Conservation (phyloP, 1,140 invertebrate species). For the Sycophaga agraensis region DNA sequence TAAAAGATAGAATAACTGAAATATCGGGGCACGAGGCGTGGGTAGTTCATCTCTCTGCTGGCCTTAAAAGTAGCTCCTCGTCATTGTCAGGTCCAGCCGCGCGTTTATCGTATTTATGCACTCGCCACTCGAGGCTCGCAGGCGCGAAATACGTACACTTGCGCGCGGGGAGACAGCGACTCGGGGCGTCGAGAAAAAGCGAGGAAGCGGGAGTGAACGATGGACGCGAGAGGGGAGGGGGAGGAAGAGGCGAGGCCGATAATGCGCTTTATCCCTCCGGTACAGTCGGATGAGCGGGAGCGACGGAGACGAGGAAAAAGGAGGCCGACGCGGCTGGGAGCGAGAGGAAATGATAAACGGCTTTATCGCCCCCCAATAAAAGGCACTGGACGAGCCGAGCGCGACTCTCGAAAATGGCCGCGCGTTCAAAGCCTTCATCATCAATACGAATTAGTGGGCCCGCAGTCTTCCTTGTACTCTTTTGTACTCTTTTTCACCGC, state of each 20-base stretch:
- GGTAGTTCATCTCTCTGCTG: no score
- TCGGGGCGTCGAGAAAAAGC: not conserved
- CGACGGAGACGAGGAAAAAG: not conserved
- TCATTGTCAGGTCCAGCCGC: not conserved
- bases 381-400: not conserved
- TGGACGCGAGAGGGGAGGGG: not conserved
- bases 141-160: no score
- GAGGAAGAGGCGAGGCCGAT: not conserved
- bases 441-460: conserved; percentile 27
- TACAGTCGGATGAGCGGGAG: not conserved
- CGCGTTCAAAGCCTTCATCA: conserved; percentile 9
- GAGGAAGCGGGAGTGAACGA: not conserved
- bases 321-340: not conserved
- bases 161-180: no score
- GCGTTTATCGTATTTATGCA: conserved; percentile 6
- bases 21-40: no score
- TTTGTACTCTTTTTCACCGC: no score
- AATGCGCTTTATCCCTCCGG: conserved; percentile 18
- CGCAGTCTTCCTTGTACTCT: no score
- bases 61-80: no score
- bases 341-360: conserved; percentile 21
- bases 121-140: no score
- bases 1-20: no score
- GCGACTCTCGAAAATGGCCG: conserved; percentile 7
- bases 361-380: conserved; percentile 26